These are phyloP conservation scores for Disparrhopalites patrizii DNA, from an alignment of 2,888 invertebrate species.

Conservation along the genomic window DNA sequence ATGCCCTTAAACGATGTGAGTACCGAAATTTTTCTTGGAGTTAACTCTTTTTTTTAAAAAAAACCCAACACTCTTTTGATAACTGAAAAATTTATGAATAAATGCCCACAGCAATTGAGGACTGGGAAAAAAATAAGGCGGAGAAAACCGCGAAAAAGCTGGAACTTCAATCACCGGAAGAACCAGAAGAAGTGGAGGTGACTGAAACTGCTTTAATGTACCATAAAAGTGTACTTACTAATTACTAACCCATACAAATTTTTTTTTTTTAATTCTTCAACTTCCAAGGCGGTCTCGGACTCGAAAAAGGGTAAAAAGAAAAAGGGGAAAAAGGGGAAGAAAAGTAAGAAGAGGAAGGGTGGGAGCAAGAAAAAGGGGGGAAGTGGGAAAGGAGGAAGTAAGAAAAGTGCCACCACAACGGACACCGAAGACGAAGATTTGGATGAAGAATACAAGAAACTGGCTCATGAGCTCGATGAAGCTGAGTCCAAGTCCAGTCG, in stretches of 20 bases:
- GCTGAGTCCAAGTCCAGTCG: conserved; percentile 20
- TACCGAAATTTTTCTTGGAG: background rate
- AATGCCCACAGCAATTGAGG: conserved; percentile 33
- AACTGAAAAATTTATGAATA: background rate
- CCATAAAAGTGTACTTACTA: no score
- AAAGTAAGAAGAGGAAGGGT: conserved; percentile 19
- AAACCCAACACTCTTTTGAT: no score
- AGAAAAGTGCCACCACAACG: conserved; percentile 27
- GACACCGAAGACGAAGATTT: conserved; percentile 21
- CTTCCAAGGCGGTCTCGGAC: no score
- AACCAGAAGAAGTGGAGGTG: conserved; percentile 9
- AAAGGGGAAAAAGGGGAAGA: conserved; percentile 3
- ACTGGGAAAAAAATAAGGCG: conserved; percentile 37
- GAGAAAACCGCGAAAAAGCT: conserved; percentile 12
- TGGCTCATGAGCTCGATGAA: conserved; percentile 22
- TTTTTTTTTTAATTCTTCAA: background rate
- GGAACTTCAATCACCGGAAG: conserved; percentile 27
- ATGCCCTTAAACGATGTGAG: conserved; percentile 47
- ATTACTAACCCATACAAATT: background rate
- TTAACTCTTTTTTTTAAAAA: background rate
- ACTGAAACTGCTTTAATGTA: no score
- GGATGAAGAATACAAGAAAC: conserved; percentile 28
- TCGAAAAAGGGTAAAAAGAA: conserved; percentile 19
- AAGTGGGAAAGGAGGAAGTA: conserved; percentile 14
- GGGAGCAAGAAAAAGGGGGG: conserved; percentile 25